A percentile compares a stretch with the other conserved stretches of the same genome.
Evolutionary conservation across 1,140 invertebrate species (phyloP).

Genomic region (Drosophila kohkoa): DNA sequence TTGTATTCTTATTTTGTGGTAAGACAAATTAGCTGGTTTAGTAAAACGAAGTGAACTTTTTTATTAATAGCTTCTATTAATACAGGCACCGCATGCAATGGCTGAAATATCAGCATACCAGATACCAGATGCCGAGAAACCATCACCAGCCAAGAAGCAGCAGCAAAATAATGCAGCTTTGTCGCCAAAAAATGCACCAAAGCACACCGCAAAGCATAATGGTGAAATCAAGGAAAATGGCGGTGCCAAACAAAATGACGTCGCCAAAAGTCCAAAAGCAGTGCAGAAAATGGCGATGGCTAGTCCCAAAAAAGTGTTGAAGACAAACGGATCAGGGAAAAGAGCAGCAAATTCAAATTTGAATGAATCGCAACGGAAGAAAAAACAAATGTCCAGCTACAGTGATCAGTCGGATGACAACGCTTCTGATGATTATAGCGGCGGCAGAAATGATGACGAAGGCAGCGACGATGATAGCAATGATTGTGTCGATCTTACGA

Average conservation of each 20-base stretch:
- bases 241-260: conserved; percentile 1
- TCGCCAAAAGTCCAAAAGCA: not conserved
- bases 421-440: not conserved
- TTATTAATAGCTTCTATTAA: conserved; percentile 1
- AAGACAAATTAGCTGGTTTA: not conserved
- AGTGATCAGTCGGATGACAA: not conserved
- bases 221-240: not conserved
- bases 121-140: conserved; percentile 8
- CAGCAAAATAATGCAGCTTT: not conserved
- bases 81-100: not conserved
- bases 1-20: not conserved
- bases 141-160: not conserved
- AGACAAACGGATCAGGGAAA: too few species aligned
- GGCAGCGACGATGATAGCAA: not conserved
- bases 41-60: not conserved
- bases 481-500: too few species aligned
- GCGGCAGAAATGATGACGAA: not conserved
- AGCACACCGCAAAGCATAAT: not conserved
- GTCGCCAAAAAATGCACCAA: not conserved
- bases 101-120: conserved; percentile 29
- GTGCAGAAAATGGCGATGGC: too few species aligned
- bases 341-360: too few species aligned
- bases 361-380: too few species aligned
- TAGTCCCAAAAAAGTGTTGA: too few species aligned
- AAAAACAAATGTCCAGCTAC: not conserved